Evolutionary conservation across 2,797 vertebrate genomes (phyloP).

Genomic region (Anniella stebbinsi): DNA sequence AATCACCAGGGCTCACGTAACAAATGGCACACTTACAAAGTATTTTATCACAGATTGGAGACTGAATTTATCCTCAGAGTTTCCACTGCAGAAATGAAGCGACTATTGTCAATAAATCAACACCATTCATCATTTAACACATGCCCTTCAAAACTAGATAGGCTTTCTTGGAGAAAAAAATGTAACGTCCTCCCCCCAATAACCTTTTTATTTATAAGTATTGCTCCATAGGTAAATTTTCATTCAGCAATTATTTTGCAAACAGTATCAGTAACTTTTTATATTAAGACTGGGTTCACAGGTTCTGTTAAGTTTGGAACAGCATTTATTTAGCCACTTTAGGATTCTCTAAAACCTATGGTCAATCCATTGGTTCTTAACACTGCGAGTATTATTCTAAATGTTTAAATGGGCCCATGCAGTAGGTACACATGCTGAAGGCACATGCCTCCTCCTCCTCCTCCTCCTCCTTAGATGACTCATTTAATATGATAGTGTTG

Average conservation of each 20-base stretch:
- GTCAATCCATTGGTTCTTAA: not conserved
- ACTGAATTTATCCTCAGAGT: constrained; percentile 49
- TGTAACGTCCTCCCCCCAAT: not conserved
- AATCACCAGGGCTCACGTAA: constrained; percentile 61
- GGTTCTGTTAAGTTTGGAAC: not conserved
- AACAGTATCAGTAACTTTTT: not conserved
- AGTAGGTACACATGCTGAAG: not conserved
- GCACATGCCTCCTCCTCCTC: too few species aligned
- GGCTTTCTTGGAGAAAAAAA: constrained; percentile 47
- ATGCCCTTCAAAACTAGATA: constrained; percentile 54
- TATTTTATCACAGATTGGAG: constrained; percentile 58
- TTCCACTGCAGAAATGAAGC: constrained; percentile 59
- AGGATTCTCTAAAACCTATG: not conserved
- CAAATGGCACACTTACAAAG: constrained; percentile 54
- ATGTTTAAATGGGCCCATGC: not conserved
- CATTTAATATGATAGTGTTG: too few species aligned
- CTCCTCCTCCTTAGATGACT: too few species aligned
- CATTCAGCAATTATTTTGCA: constrained; percentile 4
- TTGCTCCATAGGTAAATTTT: constrained; percentile 4
- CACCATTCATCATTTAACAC: constrained; percentile 44
- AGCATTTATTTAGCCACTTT: not conserved
- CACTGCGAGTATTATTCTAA: not conserved
- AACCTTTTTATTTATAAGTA: constrained; percentile 17
- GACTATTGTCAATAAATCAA: constrained; percentile 54
- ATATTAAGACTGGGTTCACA: not conserved